Percentiles rank a stretch among this genome's conserved stretches.
phyloP scores from a whole-genome alignment of 2,113 vertebrate genomes.

The Leucoraja erinaceus region DNA sequence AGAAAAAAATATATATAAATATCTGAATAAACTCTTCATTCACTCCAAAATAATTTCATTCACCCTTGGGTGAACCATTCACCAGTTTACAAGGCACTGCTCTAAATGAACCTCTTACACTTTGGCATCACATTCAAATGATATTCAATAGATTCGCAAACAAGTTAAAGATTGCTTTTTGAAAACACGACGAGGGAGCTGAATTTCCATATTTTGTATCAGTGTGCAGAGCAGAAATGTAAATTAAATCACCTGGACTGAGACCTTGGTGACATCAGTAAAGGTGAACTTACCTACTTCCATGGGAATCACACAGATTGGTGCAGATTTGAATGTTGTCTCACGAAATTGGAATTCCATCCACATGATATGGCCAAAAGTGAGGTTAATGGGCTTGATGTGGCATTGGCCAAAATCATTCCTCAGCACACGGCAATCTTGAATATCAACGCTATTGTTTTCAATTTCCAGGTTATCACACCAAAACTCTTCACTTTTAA shows the following conservation, averaged over 20 bases:
- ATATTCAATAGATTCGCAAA: not conserved
- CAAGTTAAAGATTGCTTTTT: not conserved
- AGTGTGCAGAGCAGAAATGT: not conserved
- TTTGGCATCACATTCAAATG: not conserved
- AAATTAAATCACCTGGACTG: not conserved
- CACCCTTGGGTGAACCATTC: too few relatives aligned
- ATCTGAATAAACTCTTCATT: too few relatives aligned
- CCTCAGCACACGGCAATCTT: conserved; percentile 51
- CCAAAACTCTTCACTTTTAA: conserved; percentile 57
- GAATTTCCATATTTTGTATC: not conserved
- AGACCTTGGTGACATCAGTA: not conserved
- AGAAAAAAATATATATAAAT: too few relatives aligned
- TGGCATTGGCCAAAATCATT: conserved; percentile 63
- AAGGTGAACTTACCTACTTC: conserved; percentile 69
- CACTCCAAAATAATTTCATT: too few relatives aligned
- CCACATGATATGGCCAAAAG: conserved; percentile 84
- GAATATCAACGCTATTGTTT: conserved; percentile 52
- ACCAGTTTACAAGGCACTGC: too few relatives aligned
- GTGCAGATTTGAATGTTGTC: conserved; percentile 67
- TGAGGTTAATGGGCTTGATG: conserved; percentile 67
- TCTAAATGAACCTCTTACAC: not conserved
- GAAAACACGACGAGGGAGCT: not conserved
- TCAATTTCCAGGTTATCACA: conserved; percentile 62
- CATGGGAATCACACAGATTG: conserved; percentile 68
- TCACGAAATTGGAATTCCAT: conserved; percentile 62